These are phyloP conservation scores for Microtus ochrogaster DNA, from an alignment of 2,113 vertebrate species.

Conservation along the genomic window DNA sequence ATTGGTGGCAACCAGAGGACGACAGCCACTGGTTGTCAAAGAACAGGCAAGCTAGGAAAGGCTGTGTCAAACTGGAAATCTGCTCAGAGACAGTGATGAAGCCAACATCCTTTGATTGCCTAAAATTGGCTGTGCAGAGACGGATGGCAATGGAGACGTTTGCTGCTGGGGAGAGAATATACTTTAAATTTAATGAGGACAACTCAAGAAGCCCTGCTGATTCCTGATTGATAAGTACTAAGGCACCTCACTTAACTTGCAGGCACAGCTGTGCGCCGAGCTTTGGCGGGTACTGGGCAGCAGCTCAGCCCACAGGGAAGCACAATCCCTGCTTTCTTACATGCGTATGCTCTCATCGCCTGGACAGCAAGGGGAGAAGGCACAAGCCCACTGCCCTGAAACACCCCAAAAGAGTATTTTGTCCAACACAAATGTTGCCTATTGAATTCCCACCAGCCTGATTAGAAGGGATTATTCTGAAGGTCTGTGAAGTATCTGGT, in stretches of 20 bases:
- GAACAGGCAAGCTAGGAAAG: constrained; percentile 68
- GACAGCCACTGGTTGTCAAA: constrained; percentile 66
- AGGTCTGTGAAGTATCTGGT: constrained; percentile 86
- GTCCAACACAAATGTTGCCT: constrained; percentile 68
- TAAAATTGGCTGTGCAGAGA: constrained; percentile 81
- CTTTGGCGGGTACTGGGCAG: constrained; percentile 65
- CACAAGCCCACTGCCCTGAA: not conserved
- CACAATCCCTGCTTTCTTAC: constrained; percentile 52
- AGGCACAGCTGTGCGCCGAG: constrained; percentile 75
- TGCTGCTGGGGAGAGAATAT: constrained; percentile 81
- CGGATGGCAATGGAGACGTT: constrained; percentile 78
- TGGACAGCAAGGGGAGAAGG: constrained; percentile 52
- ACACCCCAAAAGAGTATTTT: constrained; percentile 68
- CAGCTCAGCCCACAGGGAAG: constrained; percentile 44
- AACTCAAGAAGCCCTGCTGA: constrained; percentile 83
- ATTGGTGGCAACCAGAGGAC: constrained; percentile 59
- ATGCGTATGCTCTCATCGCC: constrained; percentile 50
- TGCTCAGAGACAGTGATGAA: constrained; percentile 77
- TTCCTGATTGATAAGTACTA: constrained; percentile 84
- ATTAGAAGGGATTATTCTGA: constrained; percentile 86
- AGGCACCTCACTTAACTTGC: constrained; percentile 81
- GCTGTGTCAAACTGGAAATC: constrained; percentile 73
- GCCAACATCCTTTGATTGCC: constrained; percentile 80
- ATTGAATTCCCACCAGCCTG: constrained; percentile 82
- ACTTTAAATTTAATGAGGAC: constrained; percentile 84